These are phyloP conservation scores for Andrena trimmerana DNA, from an alignment of 2,888 invertebrate genomes.

Conservation along the genomic window DNA sequence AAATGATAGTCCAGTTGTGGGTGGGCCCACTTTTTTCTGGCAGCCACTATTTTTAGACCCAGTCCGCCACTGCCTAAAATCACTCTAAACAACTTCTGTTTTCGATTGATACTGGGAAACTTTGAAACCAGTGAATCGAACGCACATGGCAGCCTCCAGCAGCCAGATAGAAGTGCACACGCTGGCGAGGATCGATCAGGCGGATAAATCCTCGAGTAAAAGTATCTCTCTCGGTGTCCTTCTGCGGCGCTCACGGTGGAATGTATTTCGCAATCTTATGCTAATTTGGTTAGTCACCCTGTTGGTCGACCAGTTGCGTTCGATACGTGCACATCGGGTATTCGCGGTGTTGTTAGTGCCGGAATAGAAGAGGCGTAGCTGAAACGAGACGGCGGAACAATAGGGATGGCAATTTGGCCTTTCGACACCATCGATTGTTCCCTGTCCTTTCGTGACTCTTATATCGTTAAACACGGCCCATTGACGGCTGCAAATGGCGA, in stretches of 20 bases:
- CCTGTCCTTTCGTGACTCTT: conserved; percentile 51
- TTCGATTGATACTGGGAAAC: background rate
- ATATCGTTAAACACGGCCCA: conserved; percentile 41
- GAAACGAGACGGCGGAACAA: conserved; percentile 53
- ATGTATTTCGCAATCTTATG: conserved; percentile 79
- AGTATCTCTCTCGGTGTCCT: conserved; percentile 70
- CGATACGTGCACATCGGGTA: background rate
- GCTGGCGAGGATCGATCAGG: conserved; percentile 65
- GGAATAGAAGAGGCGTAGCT: conserved; percentile 46
- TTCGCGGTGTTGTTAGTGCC: conserved; percentile 11
- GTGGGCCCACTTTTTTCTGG: too few species aligned
- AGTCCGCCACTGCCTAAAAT: too few species aligned
- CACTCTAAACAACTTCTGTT: too few species aligned
- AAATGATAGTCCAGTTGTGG: too few species aligned
- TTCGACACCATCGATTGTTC: conserved; percentile 70
- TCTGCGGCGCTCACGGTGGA: conserved; percentile 71
- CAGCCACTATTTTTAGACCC: too few species aligned
- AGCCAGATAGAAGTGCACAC: conserved; percentile 6
- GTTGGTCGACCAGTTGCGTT: conserved; percentile 33
- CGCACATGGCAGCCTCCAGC: conserved; percentile 1
- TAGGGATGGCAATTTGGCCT: conserved; percentile 65
- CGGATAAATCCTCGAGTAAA: conserved; percentile 72
- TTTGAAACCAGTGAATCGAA: conserved; percentile 35
- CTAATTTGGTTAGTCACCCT: conserved; percentile 81
- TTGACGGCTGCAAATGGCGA: conserved; percentile 34